phyloP scores from a whole-genome alignment of 2,797 vertebrate species.

The Phrynocephalus vlangalii region DNA sequence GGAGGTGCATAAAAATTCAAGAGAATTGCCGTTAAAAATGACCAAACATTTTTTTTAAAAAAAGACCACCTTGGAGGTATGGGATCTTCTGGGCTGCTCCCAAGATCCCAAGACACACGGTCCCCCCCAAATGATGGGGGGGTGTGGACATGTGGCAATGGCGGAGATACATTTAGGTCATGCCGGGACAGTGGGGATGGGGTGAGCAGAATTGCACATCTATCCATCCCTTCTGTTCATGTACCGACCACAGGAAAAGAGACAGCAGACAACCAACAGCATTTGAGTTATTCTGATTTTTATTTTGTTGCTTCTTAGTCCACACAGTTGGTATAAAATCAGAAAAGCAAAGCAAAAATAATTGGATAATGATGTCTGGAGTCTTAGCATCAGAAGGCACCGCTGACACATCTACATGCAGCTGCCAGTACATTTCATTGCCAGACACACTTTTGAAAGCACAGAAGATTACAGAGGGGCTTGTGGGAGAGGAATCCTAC shows the following conservation, averaged over 20 bases:
- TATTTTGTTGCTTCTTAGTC: constrained; percentile 84
- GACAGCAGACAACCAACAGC: constrained; percentile 46
- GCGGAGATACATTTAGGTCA: too few relatives aligned
- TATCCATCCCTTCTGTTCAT: too few relatives aligned
- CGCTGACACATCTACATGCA: constrained; percentile 69
- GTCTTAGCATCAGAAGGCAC: constrained; percentile 81
- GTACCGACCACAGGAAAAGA: neutral
- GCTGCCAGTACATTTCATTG: constrained; percentile 77
- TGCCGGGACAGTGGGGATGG: too few relatives aligned
- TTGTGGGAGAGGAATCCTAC: neutral
- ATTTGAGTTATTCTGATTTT: constrained; percentile 80
- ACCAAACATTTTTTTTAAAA: too few relatives aligned
- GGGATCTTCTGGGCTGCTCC: too few relatives aligned
- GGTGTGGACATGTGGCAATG: too few relatives aligned
- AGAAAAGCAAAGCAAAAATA: constrained; percentile 73
- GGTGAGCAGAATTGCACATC: too few relatives aligned
- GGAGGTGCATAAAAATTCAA: too few relatives aligned
- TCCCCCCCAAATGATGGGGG: too few relatives aligned
- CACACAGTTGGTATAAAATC: constrained; percentile 83
- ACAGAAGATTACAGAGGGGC: constrained; percentile 70
- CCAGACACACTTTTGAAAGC: constrained; percentile 75
- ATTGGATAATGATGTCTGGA: constrained; percentile 69
- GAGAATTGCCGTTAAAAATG: too few relatives aligned
- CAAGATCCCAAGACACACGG: too few relatives aligned
- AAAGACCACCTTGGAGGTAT: too few relatives aligned